Evolutionary conservation across 2,797 vertebrate species (phyloP).

Genomic region (Sebastes hopkinsi): DNA sequence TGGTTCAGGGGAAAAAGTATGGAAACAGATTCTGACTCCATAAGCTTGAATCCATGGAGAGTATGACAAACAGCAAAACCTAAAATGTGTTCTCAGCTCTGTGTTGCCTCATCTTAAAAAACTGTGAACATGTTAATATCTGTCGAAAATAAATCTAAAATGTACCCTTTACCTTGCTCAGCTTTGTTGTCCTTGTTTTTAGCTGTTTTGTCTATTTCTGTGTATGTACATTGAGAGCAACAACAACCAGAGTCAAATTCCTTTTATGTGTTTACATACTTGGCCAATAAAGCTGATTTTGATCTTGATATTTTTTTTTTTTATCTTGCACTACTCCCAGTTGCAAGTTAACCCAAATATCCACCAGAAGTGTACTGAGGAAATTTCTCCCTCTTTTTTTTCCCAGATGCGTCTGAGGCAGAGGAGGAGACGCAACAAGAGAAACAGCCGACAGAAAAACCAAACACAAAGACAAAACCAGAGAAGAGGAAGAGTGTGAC

Average conservation of each 20-base stretch:
- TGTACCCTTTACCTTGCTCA: no score
- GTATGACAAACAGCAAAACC: no score
- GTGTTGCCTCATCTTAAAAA: neutral
- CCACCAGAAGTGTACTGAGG: neutral
- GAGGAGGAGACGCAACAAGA: constrained; percentile 45
- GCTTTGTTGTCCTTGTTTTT: neutral
- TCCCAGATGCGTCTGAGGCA: constrained; percentile 57
- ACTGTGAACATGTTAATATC: neutral
- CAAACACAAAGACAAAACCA: constrained; percentile 38
- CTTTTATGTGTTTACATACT: neutral
- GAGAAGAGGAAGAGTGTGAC: constrained; percentile 70
- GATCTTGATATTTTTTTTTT: neutral
- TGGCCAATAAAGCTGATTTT: neutral
- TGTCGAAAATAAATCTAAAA: neutral
- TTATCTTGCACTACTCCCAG: neutral
- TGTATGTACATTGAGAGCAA: neutral
- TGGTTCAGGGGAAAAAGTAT: neutral
- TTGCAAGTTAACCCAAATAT: neutral
- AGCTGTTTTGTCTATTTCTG: neutral
- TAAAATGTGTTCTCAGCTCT: neutral
- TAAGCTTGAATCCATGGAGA: neutral
- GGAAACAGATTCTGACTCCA: neutral
- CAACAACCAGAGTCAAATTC: no score
- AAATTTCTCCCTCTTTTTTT: neutral
- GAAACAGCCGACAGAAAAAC: constrained; percentile 23